Evolutionary conservation across 2,797 vertebrate genomes (phyloP), one percentile per base, ranked within the genome.

Genomic region (Mustela erminea): DNA sequence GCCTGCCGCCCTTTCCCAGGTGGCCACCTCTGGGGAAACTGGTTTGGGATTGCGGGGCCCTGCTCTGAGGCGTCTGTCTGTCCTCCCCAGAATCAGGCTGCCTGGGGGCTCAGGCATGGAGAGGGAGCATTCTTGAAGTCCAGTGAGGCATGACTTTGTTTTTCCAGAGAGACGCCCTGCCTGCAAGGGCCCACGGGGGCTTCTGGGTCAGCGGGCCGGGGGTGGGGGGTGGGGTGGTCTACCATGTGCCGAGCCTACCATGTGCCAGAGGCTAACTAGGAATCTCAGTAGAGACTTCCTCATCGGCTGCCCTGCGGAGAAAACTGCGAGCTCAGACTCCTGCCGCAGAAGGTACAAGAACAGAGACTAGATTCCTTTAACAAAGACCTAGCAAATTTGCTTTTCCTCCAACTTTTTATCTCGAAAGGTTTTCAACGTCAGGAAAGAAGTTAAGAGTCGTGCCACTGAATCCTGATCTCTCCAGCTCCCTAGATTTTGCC

Each of bases 101-200:
- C 49, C 41, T 52, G 89, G 52, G 7, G 11, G 52, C 88, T 21
- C 12, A 25, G 64, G 54, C 78, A 3, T 1, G 0, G 60, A 49
- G n/a, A 64, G 62, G 25, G 60, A 43, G n/a, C 87, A 77, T 95
- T 96, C 89, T 87, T 90, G 84, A 49, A 10, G 7, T 86, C 52
- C 87, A 85, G n/a, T 60, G 87, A 97, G 64, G 84, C n/a, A 1
- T 84, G 90, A 66, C 66, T 90, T 92, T 62, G 93, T 66, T 74
- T 80, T 88, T 49, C 74, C 49, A 32, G 83, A 86, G n/a, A 49
- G 83, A 81, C 56, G 75, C 70, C 83, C 60, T 7, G 2, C 13
- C 60, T 7, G 2, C 13, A 9, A 32, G 64, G 21, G 38, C 68
- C 89, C 56, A 7, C 5, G 0, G 77, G 77, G 89, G 17, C n/a